Percentiles rank a stretch among this genome's conserved stretches.
Evolutionary conservation across 2,113 vertebrate genomes (phyloP).

Genomic region (Tragelaphus imberbis): DNA sequence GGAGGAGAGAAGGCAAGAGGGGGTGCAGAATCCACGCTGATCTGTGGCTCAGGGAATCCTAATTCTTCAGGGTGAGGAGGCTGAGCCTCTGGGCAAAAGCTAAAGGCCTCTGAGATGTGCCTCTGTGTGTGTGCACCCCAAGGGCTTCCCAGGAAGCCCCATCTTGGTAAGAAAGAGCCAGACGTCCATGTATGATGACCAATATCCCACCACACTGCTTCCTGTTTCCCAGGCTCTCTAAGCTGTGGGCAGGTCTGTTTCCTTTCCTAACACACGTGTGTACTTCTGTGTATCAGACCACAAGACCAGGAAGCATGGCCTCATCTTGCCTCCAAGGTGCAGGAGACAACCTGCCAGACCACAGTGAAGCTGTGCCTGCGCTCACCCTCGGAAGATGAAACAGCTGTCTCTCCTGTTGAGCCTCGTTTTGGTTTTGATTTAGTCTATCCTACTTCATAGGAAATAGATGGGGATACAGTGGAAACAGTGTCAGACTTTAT

Average conservation of each 20-base stretch:
- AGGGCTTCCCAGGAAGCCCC: neutral
- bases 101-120: rapidly evolving
- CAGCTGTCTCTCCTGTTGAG: neutral
- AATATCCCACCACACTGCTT: rapidly evolving
- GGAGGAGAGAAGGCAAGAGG: neutral
- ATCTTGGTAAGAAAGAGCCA: neutral
- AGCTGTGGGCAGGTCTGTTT: neutral
- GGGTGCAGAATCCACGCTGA: neutral
- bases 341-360: rapidly evolving
- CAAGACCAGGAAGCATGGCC: rapidly evolving
- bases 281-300: rapidly evolving
- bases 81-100: neutral
- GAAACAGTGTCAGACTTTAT: too few species aligned
- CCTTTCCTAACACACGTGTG: rapidly evolving
- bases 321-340: neutral
- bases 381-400: rapidly evolving
- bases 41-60: rapidly evolving
- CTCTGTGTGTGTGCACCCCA: neutral
- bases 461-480: too few species aligned
- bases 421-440: neutral
- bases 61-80: too few species aligned
- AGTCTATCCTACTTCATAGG: neutral
- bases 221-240: neutral
- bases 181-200: rapidly evolving
- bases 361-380: rapidly evolving